phyloP scores from a whole-genome alignment of 1,140 invertebrate species.

The Drosophila murphyi region DNA sequence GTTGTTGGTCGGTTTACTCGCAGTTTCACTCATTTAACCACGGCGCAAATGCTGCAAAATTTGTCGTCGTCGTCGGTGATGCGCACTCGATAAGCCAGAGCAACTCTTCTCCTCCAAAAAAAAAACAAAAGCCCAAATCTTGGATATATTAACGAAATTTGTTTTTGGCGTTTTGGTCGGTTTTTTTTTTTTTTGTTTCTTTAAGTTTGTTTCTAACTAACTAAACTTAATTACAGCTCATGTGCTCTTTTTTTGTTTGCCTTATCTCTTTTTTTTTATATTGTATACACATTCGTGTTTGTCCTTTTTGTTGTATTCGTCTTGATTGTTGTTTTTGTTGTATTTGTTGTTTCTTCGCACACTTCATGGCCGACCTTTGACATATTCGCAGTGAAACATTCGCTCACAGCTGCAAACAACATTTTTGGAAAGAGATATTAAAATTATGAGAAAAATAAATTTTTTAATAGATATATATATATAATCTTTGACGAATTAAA shows the following conservation, averaged over 20 bases:
- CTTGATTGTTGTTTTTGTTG: conserved; percentile 47
- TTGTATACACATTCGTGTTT: conserved; percentile 39
- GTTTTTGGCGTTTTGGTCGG: conserved; percentile 26
- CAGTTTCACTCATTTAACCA: conserved; percentile 44
- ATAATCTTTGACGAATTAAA: not conserved
- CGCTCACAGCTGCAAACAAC: conserved; percentile 63
- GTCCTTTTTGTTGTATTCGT: conserved; percentile 49
- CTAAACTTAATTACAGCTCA: conserved; percentile 79
- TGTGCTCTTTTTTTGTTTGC: conserved; percentile 48
- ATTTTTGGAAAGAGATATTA: not conserved
- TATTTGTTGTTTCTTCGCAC: conserved; percentile 41
- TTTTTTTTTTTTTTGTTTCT: conserved; percentile 32
- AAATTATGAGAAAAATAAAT: not conserved
- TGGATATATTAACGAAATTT: conserved; percentile 18
- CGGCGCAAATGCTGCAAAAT: conserved; percentile 13
- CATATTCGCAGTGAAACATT: conserved; percentile 80
- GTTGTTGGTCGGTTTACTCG: conserved; percentile 17
- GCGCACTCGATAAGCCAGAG: conserved; percentile 5
- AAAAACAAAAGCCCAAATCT: not conserved
- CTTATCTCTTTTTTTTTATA: conserved; percentile 28
- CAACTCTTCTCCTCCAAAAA: conserved; percentile 2
- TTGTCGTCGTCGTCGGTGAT: not conserved
- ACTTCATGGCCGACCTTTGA: conserved; percentile 81
- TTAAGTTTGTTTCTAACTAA: conserved; percentile 67
- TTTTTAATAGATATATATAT: not conserved